phyloP scores from a whole-genome alignment of 2,888 invertebrate genomes.

The Formica aserva region DNA sequence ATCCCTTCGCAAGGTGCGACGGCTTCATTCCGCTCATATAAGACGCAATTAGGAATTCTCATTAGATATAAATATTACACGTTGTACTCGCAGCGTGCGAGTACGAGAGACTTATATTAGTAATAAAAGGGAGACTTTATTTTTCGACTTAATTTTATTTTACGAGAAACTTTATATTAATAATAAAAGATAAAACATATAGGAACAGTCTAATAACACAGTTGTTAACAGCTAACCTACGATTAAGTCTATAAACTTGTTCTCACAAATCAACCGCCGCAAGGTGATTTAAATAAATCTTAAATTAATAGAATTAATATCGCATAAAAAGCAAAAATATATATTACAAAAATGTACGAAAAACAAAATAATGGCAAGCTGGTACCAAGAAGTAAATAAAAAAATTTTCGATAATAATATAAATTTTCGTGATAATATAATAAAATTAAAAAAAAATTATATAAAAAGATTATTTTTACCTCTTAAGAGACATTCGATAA shows the following conservation, averaged over 20 bases:
- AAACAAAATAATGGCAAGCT: background rate
- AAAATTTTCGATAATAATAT: background rate
- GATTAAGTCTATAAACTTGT: slow-evolving; percentile 61
- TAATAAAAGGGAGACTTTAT: slow-evolving; percentile 1
- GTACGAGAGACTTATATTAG: background rate
- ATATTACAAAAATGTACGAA: background rate
- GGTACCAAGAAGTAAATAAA: background rate
- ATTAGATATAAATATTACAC: slow-evolving; percentile 55
- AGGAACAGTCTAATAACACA: slow-evolving; percentile 81
- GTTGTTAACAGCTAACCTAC: slow-evolving; percentile 75
- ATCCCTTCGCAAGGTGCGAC: slow-evolving; percentile 8
- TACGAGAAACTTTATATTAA: slow-evolving; percentile 30
- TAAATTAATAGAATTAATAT: slow-evolving; percentile 27
- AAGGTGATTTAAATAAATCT: slow-evolving; percentile 25
- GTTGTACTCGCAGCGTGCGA: slow-evolving; percentile 22
- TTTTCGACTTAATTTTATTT: background rate
- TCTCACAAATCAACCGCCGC: slow-evolving; percentile 17
- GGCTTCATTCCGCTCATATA: background rate
- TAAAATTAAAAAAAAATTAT: slow-evolving; percentile 16
- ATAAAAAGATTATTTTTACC: background rate
- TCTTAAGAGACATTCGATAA: background rate
- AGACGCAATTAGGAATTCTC: slow-evolving; percentile 38
- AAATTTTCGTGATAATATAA: slow-evolving; percentile 3
- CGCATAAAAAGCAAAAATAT: slow-evolving; percentile 5
- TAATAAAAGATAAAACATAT: slow-evolving; percentile 53